phyloP scores from a whole-genome alignment of 2,888 invertebrate genomes.

The Bembecia ichneumoniformis region DNA sequence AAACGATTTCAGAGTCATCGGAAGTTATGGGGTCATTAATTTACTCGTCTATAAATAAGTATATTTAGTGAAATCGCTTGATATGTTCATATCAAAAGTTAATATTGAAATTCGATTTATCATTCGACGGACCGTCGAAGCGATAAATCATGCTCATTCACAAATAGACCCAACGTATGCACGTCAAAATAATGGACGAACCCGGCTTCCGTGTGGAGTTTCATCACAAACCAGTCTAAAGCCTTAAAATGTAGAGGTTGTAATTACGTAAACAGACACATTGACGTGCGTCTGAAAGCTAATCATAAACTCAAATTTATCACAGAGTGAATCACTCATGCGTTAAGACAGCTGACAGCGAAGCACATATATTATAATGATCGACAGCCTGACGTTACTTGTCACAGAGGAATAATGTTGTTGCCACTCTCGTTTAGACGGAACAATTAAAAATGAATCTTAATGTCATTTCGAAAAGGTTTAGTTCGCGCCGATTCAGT shows the following conservation, averaged over 20 bases:
- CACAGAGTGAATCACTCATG: slow-evolving; percentile 71
- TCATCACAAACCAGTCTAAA: slow-evolving; percentile 47
- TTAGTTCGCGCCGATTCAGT: slow-evolving; percentile 12
- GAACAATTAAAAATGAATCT: slow-evolving; percentile 17
- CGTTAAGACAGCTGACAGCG: slow-evolving; percentile 69
- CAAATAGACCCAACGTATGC: slow-evolving; percentile 32
- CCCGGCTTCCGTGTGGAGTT: slow-evolving; percentile 43
- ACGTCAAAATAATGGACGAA: slow-evolving; percentile 46
- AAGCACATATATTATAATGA: slow-evolving; percentile 71
- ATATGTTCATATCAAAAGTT: slow-evolving; percentile 17
- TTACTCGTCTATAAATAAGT: too few relatives aligned
- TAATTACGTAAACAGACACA: slow-evolving; percentile 69
- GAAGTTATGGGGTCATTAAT: too few relatives aligned
- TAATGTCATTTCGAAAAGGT: slow-evolving; percentile 12
- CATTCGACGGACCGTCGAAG: slow-evolving; percentile 39
- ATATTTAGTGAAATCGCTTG: too few relatives aligned
- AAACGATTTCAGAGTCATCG: too few relatives aligned
- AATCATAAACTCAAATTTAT: slow-evolving; percentile 73
- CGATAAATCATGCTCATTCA: slow-evolving; percentile 57
- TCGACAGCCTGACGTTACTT: slow-evolving; percentile 69
- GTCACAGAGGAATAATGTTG: slow-evolving; percentile 70
- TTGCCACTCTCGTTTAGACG: slow-evolving; percentile 41
- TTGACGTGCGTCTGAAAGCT: slow-evolving; percentile 69
- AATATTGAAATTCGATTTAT: slow-evolving; percentile 52
- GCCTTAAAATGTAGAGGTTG: slow-evolving; percentile 49